Evolutionary conservation across 2,797 vertebrate species (phyloP).

Genomic region (Dicrostonyx torquatus): DNA sequence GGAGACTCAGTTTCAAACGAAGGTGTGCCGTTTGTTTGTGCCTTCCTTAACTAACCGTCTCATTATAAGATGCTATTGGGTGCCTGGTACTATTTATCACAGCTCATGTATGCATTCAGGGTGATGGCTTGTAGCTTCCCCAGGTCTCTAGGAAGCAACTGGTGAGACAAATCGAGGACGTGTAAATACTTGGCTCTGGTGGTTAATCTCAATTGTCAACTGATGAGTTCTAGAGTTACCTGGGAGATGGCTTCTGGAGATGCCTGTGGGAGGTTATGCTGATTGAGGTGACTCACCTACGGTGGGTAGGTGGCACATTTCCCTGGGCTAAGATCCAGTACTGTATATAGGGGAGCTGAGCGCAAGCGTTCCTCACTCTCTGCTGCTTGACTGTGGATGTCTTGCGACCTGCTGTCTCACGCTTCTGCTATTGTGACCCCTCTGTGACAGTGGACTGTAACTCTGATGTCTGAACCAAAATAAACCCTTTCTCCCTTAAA

Average conservation of each 20-base stretch:
- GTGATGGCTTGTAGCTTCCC: background rate
- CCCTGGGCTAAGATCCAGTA: background rate
- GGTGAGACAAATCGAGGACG: background rate
- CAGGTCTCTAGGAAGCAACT: background rate
- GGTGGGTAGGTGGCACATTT: background rate
- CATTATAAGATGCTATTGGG: background rate
- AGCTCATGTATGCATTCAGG: background rate
- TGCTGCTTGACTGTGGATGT: background rate
- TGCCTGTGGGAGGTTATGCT: background rate
- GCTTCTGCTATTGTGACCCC: background rate
- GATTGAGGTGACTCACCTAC: background rate
- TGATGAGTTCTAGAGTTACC: background rate
- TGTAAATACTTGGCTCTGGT: background rate
- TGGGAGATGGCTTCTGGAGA: background rate
- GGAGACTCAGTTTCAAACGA: background rate
- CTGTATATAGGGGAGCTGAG: background rate
- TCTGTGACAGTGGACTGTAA: background rate
- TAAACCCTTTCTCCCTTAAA: background rate
- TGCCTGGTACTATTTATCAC: background rate
- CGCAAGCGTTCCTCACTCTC: background rate
- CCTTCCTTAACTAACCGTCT: background rate
- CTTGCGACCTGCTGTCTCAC: background rate
- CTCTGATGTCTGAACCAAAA: background rate
- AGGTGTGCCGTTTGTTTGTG: background rate
- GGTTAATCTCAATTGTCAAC: background rate